Percentiles rank a stretch among this genome's conserved stretches.
Conservation (phyloP, 1,140 invertebrate species). For the Sinella curviseta region DNA sequence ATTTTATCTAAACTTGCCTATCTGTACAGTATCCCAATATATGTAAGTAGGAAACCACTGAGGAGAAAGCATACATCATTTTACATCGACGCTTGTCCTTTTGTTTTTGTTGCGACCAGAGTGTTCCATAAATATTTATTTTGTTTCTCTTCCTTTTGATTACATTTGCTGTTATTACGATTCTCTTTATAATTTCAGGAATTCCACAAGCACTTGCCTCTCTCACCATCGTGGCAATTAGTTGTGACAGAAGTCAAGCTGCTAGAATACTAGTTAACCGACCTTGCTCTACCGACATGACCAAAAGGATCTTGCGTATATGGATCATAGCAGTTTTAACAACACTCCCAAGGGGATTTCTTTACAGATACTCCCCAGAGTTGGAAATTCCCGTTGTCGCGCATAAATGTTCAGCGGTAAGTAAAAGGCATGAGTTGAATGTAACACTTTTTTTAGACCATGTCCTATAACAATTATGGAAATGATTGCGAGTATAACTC, state of each 20-base stretch:
- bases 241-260: conserved; percentile 18
- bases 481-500: too few relatives aligned
- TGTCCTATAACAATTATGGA: too few relatives aligned
- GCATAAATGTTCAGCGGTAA: conserved; percentile 8
- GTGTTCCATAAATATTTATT: too few relatives aligned
- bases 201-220: conserved; percentile 12
- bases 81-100: too few relatives aligned
- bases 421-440: background rate
- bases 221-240: conserved; percentile 9
- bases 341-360: background rate
- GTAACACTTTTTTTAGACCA: too few relatives aligned
- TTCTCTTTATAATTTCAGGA: conserved; percentile 7
- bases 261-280: background rate
- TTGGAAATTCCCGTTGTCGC: background rate
- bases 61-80: too few relatives aligned
- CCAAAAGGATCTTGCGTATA: background rate
- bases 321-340: conserved; percentile 13
- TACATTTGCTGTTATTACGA: background rate
- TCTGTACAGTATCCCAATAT: too few relatives aligned
- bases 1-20: too few relatives aligned
- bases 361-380: background rate
- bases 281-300: conserved; percentile 7
- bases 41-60: too few relatives aligned
- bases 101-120: too few relatives aligned
- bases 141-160: background rate